Evolutionary conservation across 2,797 vertebrate species (phyloP).

Genomic region (Sebastolobus altivelis): DNA sequence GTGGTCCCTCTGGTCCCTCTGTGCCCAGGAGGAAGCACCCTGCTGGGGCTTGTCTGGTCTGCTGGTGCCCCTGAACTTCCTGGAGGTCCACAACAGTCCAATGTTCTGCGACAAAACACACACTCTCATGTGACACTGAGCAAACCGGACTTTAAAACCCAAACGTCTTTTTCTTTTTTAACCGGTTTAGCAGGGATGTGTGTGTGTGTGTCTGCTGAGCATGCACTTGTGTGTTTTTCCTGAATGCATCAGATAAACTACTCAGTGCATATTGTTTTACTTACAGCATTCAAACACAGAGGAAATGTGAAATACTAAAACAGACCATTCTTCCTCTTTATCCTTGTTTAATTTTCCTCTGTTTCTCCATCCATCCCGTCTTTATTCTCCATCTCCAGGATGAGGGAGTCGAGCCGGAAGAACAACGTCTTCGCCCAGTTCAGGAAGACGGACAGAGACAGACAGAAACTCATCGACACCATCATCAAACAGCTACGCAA

Average conservation of each 20-base stretch:
- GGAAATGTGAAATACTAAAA: background rate
- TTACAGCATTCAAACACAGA: background rate
- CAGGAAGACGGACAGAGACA: conserved; percentile 94
- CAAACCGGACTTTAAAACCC: background rate
- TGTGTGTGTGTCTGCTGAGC: conserved; percentile 38
- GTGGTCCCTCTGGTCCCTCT: conserved; percentile 53
- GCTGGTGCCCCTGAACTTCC: conserved; percentile 26
- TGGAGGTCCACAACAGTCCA: conserved; percentile 41
- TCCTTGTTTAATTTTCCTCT: background rate
- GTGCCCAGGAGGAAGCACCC: conserved; percentile 61
- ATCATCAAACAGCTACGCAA: conserved; percentile 94
- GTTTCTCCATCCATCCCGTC: background rate
- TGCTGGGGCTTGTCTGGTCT: conserved; percentile 50
- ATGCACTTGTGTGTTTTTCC: conserved; percentile 27
- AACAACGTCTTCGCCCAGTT: conserved; percentile 97
- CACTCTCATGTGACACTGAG: conserved; percentile 22
- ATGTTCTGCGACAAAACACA: conserved; percentile 39
- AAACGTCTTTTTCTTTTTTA: background rate
- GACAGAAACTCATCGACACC: conserved; percentile 95
- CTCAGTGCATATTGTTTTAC: background rate
- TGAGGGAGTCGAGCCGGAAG: conserved; percentile 94
- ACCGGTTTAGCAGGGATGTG: background rate
- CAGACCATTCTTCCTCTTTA: background rate
- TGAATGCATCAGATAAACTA: background rate
- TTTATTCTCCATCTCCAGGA: conserved; percentile 80